Conservation (phyloP, 2,113 vertebrate species). For the Mustela lutreola region DNA sequence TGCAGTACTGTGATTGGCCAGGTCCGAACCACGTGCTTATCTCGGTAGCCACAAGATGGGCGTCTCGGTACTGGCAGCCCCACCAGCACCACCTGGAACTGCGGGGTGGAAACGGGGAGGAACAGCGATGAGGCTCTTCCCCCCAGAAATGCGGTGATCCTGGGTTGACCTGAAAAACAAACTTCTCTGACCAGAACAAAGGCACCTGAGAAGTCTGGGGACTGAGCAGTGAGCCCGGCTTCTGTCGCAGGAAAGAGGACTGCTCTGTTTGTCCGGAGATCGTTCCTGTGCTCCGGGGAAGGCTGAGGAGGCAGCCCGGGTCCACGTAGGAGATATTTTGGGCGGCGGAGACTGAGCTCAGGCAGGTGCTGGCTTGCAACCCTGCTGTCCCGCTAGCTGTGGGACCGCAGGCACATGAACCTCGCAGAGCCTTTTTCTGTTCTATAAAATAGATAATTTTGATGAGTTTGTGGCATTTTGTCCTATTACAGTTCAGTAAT, state of each 20-base stretch:
- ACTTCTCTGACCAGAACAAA: neutral
- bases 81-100: neutral
- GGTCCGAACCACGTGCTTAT: neutral
- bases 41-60: neutral
- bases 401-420: neutral
- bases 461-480: neutral
- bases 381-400: neutral
- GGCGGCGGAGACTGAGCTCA: neutral
- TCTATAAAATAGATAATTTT: neutral
- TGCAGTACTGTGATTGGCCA: neutral
- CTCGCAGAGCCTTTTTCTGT: conserved; percentile 43
- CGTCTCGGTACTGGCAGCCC: neutral
- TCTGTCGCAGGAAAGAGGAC: neutral
- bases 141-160: neutral
- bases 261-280: neutral
- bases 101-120: neutral
- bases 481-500: neutral
- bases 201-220: neutral
- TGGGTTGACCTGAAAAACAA: neutral
- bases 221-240: neutral
- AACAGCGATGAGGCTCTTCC: neutral
- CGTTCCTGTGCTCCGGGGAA: neutral
- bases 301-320: neutral
- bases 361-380: neutral
- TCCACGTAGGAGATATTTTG: neutral